A percentile compares a stretch with the other conserved stretches of the same genome.
Evolutionary conservation across 2,113 vertebrate genomes (phyloP).

Genomic region (Zosterops borbonicus): DNA sequence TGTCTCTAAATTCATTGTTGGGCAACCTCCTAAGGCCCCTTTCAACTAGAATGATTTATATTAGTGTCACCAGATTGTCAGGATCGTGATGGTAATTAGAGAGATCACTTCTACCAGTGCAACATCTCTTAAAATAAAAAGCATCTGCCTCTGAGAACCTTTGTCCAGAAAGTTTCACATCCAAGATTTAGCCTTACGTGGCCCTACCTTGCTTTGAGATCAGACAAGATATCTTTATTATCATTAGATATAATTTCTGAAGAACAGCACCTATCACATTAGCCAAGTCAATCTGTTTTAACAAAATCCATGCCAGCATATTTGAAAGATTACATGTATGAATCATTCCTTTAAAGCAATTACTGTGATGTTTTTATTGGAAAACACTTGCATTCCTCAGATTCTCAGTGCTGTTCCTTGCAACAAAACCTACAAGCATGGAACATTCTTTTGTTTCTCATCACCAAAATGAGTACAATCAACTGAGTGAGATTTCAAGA

Average conservation of each 20-base stretch:
- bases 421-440: neutral
- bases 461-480: neutral
- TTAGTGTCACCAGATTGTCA: neutral
- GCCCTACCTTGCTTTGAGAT: neutral
- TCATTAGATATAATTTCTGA: neutral
- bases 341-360: conserved; percentile 35
- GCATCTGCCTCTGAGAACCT: neutral
- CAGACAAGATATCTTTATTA: neutral
- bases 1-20: neutral
- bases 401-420: neutral
- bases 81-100: neutral
- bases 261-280: neutral
- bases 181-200: neutral
- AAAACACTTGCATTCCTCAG: conserved; percentile 32
- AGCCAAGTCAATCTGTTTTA: neutral
- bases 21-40: neutral
- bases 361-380: conserved; percentile 44
- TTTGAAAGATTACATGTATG: conserved; percentile 16
- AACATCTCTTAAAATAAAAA: neutral
- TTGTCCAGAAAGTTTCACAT: neutral
- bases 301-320: conserved; percentile 17
- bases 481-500: neutral
- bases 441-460: neutral
- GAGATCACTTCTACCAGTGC: neutral
- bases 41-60: neutral